Conservation (phyloP, 1,140 invertebrate genomes). For the Apis laboriosa region DNA sequence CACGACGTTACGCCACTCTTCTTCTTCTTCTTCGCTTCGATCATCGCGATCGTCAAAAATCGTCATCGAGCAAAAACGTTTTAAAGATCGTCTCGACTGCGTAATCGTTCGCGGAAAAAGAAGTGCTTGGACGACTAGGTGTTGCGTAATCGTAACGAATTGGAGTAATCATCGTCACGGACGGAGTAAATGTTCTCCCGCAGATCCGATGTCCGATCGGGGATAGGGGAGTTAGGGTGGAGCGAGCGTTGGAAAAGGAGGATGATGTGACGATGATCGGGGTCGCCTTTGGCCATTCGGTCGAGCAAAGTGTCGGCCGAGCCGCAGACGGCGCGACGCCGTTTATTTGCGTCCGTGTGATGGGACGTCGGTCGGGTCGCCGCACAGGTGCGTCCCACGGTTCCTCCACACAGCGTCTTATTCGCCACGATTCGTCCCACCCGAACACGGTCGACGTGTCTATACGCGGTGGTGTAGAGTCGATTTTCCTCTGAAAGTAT, state of each 20-base stretch:
- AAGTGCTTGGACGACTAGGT: not conserved
- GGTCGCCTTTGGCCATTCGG: constrained; percentile 36
- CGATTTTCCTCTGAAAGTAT: not conserved
- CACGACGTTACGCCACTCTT: too few species aligned
- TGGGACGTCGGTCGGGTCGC: constrained; percentile 43
- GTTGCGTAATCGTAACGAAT: constrained; percentile 6
- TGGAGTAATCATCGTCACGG: constrained; percentile 5
- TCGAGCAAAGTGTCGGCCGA: constrained; percentile 32
- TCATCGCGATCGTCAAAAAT: too few species aligned
- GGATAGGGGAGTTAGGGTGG: not conserved
- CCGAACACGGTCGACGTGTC: constrained; percentile 9
- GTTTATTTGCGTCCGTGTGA: constrained; percentile 73
- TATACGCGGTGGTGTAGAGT: constrained; percentile 42
- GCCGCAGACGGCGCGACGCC: constrained; percentile 77
- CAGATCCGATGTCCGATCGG: not conserved
- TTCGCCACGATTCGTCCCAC: constrained; percentile 20
- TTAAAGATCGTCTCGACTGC: too few species aligned
- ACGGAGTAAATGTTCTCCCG: not conserved
- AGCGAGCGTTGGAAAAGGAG: not conserved
- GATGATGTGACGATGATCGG: not conserved
- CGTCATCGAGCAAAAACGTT: too few species aligned
- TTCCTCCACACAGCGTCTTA: constrained; percentile 13
- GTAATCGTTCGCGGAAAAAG: not conserved
- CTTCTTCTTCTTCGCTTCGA: too few species aligned
- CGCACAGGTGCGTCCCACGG: constrained; percentile 59